Conservation (phyloP, 2,888 invertebrate genomes). For the Sicus ferrugineus region DNA sequence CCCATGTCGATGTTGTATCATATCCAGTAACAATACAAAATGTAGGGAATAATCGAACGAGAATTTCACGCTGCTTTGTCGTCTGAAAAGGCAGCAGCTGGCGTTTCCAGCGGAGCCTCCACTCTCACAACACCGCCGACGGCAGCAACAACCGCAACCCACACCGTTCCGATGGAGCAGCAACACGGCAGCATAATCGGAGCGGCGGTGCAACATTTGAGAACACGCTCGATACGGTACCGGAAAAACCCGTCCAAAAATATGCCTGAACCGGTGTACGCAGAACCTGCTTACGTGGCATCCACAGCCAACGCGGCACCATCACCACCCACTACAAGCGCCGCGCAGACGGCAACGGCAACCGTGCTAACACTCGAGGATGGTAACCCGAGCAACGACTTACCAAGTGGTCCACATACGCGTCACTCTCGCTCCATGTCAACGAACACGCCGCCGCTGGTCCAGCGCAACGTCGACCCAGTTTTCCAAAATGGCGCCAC, state of each 20-base stretch:
- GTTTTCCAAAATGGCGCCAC: constrained; percentile 1
- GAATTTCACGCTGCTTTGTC: constrained; percentile 64
- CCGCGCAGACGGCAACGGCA: neutral
- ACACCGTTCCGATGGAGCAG: constrained; percentile 46
- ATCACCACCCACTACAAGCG: neutral
- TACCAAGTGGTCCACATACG: constrained; percentile 34
- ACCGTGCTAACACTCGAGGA: constrained; percentile 45
- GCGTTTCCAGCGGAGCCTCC: constrained; percentile 23
- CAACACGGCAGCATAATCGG: constrained; percentile 58
- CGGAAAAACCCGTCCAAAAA: constrained; percentile 42
- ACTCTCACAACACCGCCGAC: constrained; percentile 41
- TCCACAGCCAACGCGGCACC: neutral
- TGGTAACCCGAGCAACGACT: constrained; percentile 35
- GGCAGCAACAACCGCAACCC: constrained; percentile 45
- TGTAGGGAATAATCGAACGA: constrained; percentile 63
- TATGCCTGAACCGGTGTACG: constrained; percentile 32
- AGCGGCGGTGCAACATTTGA: constrained; percentile 54
- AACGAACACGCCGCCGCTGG: constrained; percentile 58
- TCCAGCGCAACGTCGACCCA: constrained; percentile 45
- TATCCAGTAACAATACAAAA: constrained; percentile 49
- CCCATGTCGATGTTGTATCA: constrained; percentile 42
- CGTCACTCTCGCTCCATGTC: constrained; percentile 54
- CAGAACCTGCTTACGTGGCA: constrained; percentile 29
- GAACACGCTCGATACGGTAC: constrained; percentile 56
- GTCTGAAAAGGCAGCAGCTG: constrained; percentile 61